These are phyloP conservation scores for Procambarus clarkii DNA, from an alignment of 1,140 invertebrate genomes.

Conservation along the genomic window DNA sequence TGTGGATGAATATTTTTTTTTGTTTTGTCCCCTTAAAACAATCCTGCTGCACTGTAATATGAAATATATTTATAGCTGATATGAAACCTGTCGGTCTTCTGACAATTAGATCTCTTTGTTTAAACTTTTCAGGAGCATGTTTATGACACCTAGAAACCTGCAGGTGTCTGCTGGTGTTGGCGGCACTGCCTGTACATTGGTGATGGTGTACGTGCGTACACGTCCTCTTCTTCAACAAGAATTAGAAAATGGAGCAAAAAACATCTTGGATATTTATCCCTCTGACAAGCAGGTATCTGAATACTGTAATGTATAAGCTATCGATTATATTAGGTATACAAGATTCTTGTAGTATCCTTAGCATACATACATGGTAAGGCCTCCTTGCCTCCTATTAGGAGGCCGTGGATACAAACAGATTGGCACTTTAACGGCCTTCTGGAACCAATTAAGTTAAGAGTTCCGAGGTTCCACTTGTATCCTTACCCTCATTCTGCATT, in stretches of 20 bases:
- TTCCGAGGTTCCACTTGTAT: too few species aligned
- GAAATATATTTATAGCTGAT: not conserved
- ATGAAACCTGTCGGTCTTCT: too few species aligned
- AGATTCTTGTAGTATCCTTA: too few species aligned
- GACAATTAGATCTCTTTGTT: not conserved
- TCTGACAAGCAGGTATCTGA: constrained; percentile 9
- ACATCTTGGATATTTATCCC: not conserved
- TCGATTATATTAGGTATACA: too few species aligned
- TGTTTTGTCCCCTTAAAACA: not conserved
- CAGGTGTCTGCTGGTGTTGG: not conserved
- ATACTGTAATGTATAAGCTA: too few species aligned
- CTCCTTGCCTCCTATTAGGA: too few species aligned
- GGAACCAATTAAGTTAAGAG: too few species aligned
- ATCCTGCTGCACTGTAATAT: not conserved
- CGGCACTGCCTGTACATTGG: not conserved
- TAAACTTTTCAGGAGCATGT: constrained; percentile 8
- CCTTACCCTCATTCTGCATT: too few species aligned
- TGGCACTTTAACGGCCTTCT: too few species aligned
- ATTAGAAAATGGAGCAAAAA: not conserved
- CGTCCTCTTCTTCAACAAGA: constrained; percentile 27
- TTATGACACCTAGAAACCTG: constrained; percentile 3
- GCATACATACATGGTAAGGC: too few species aligned
- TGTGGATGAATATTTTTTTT: too few species aligned
- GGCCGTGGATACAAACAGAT: too few species aligned
- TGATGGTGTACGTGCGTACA: constrained; percentile 39